phyloP scores from a whole-genome alignment of 2,797 vertebrate genomes.

The Danio kyathit region DNA sequence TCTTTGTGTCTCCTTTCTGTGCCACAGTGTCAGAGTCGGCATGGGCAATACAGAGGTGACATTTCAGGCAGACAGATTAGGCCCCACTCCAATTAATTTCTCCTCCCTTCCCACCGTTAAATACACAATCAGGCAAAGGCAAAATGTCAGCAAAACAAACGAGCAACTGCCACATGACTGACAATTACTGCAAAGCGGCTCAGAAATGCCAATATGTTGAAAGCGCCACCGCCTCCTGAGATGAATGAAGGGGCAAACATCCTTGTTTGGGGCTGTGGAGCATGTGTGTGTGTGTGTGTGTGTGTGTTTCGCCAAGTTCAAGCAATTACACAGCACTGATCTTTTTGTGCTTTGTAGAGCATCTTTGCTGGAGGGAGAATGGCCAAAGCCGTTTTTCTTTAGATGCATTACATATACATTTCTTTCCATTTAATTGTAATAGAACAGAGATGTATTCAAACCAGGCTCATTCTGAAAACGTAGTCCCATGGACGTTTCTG shows the following conservation, averaged over 20 bases:
- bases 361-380: background rate
- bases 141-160: constrained; percentile 85
- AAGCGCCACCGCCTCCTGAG: constrained; percentile 70
- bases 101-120: constrained; percentile 78
- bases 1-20: constrained; percentile 26
- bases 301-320: constrained; percentile 9
- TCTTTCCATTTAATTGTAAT: background rate
- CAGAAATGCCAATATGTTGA: constrained; percentile 83
- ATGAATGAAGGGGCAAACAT: constrained; percentile 66
- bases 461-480: too few relatives aligned
- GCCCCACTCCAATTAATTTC: constrained; percentile 83
- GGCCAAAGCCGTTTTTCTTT: background rate
- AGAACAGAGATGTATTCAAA: background rate
- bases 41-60: constrained; percentile 78
- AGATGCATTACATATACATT: constrained; percentile 9
- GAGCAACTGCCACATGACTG: constrained; percentile 73
- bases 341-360: constrained; percentile 16
- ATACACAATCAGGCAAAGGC: constrained; percentile 85
- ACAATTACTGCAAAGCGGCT: constrained; percentile 80
- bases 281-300: constrained; percentile 13
- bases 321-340: constrained; percentile 29
- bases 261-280: constrained; percentile 18
- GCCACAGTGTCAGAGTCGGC: constrained; percentile 64
- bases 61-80: constrained; percentile 84
- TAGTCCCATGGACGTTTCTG: too few relatives aligned